Evolutionary conservation across 2,797 vertebrate genomes (phyloP), one percentile per base, ranked within the genome.

Genomic region (Macroramphosus scolopax): DNA sequence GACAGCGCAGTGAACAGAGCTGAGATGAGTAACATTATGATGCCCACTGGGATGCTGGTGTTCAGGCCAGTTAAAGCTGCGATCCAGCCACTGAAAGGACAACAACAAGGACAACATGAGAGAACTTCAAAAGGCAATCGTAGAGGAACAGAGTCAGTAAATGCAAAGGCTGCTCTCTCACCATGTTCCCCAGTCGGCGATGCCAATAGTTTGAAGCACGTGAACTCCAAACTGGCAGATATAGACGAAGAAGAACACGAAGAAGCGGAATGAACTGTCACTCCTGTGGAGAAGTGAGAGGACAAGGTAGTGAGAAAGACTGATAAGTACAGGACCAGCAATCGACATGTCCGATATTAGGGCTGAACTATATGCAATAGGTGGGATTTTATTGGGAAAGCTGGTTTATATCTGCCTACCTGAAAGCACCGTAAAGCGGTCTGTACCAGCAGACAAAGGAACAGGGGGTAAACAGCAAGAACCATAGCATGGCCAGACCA

Each of bases 181-280:
- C 97, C 97, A 97, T 51, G 94, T 95, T 52, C 97, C 97, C 97
- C 96, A 99, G 48, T 92, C 92, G 34, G 94, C 70, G 83, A 99
- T 97, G 73, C 97, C 97, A 50, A 97, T 95, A 46, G 93, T 92
- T 79, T 99, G 97, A 69, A 98, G 89, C 37, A 99, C 94, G 26
- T 99, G 96, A 17, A 99, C 94, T 51, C 92, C 95, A 73, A 98
- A 98, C 83, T 98, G 97, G 87, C 96, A 98, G 85, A 99, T 98
- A 81, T 97, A 99, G 66, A 98, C 79, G 67, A 99, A 99, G 91
- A 99, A 99, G 90, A 97, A 97, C 49, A 96, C 93, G 73, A 97
- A 97, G 90, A 97, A 97, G 75, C 94, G 91, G 88, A 96, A 96
- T 18, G 93, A 97, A 77, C 95, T 96, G 88, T 96, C 95, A 67